A percentile compares a stretch with the other conserved stretches of the same genome.
Evolutionary conservation across 2,888 invertebrate species (phyloP).

Genomic region (Drosophila yooni): DNA sequence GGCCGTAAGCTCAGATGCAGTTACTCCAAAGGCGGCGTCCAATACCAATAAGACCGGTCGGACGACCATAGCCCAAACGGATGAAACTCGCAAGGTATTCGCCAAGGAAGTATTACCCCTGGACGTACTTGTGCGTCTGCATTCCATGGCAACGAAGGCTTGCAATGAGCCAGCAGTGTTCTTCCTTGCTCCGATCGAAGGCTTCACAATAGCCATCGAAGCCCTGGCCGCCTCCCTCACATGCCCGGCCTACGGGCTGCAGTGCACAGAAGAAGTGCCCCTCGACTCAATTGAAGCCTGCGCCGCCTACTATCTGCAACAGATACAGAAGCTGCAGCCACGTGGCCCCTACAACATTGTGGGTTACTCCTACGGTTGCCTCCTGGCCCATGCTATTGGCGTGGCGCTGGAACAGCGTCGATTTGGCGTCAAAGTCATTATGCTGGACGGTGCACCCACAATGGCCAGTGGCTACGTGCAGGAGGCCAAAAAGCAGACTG

Average conservation of each 20-base stretch:
- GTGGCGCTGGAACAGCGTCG: conserved; percentile 90
- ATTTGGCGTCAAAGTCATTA: conserved; percentile 85
- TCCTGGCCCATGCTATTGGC: conserved; percentile 98
- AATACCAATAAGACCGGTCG: conserved; percentile 34
- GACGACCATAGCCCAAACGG: conserved; percentile 82
- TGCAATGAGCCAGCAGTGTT: conserved; percentile 87
- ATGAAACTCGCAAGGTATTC: conserved; percentile 87
- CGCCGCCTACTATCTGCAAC: conserved; percentile 90
- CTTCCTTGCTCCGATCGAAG: conserved; percentile 95
- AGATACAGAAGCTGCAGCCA: conserved; percentile 91
- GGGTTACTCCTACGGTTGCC: conserved; percentile 98
- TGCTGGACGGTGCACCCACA: conserved; percentile 96
- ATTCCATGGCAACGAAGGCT: conserved; percentile 85
- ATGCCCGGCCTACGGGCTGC: conserved; percentile 93
- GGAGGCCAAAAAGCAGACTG: conserved; percentile 86
- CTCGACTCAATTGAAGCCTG: conserved; percentile 89
- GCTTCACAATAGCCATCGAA: conserved; percentile 90
- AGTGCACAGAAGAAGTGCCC: conserved; percentile 93
- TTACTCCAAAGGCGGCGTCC: not conserved
- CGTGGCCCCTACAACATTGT: conserved; percentile 94
- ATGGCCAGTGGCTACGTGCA: conserved; percentile 92
- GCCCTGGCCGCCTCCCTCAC: conserved; percentile 90
- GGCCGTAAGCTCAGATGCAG: conserved; percentile 10
- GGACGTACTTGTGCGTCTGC: conserved; percentile 89
- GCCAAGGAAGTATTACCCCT: conserved; percentile 91